Evolutionary conservation across 2,888 invertebrate species (phyloP).

Genomic region (Sphaerophoria taeniata): DNA sequence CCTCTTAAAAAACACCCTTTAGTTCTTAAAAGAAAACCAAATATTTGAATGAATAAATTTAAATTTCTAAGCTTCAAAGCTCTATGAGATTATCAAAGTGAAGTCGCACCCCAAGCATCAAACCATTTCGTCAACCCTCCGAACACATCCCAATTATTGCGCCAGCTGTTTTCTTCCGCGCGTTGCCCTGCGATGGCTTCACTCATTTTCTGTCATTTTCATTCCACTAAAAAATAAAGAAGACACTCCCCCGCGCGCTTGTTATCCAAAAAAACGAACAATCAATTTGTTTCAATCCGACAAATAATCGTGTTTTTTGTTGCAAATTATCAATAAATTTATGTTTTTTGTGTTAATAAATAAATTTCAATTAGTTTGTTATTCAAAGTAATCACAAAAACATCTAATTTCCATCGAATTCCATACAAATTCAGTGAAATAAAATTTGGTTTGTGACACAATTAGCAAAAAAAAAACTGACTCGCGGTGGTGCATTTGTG

Average conservation of each 20-base stretch:
- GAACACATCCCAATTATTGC: conserved; percentile 40
- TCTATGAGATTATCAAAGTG: too few relatives aligned
- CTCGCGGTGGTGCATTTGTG: conserved; percentile 5
- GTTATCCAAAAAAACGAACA: conserved; percentile 27
- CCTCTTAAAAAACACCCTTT: too few relatives aligned
- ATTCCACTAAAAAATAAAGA: conserved; percentile 34
- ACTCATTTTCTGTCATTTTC: conserved; percentile 50
- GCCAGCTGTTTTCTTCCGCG: conserved; percentile 49
- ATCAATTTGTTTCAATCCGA: conserved; percentile 15
- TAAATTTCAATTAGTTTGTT: conserved; percentile 9
- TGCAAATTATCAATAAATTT: conserved; percentile 32
- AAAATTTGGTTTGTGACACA: conserved; percentile 14
- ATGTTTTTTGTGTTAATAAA: conserved; percentile 41
- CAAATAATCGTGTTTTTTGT: conserved; percentile 49
- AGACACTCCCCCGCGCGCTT: conserved; percentile 46
- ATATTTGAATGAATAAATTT: too few relatives aligned
- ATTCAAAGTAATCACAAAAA: conserved; percentile 2
- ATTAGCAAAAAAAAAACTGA: background rate
- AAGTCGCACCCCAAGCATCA: too few relatives aligned
- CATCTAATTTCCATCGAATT: conserved; percentile 19
- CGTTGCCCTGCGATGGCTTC: conserved; percentile 47
- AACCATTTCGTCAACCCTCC: background rate
- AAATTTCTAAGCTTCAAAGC: too few relatives aligned
- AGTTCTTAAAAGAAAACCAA: too few relatives aligned
- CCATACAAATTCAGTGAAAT: background rate